phyloP scores from a whole-genome alignment of 2,113 vertebrate species.

The Vulpes vulpes region DNA sequence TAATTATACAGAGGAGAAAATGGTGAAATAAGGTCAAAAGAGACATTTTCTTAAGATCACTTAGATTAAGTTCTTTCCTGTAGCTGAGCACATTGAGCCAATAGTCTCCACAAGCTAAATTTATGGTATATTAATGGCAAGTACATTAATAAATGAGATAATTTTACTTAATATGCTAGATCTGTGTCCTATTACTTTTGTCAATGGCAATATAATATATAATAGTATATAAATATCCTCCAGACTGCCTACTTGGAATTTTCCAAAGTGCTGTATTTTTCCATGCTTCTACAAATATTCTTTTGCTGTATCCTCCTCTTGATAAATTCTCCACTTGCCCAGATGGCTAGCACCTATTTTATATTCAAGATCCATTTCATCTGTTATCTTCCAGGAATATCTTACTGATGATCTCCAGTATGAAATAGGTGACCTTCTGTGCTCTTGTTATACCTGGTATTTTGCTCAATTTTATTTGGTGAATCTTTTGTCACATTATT shows the following conservation, averaged over 20 bases:
- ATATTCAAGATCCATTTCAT: background rate
- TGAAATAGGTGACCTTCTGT: background rate
- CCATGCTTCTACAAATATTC: constrained; percentile 41
- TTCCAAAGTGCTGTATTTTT: background rate
- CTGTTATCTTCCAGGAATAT: background rate
- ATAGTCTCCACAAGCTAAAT: background rate
- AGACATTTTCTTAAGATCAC: background rate
- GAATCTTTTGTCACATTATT: background rate
- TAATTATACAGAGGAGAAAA: background rate
- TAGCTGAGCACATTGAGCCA: background rate
- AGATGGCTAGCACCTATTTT: background rate
- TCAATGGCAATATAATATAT: background rate
- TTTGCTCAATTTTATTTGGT: background rate
- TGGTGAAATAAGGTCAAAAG: background rate
- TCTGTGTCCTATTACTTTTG: background rate
- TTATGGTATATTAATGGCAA: background rate
- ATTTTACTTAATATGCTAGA: background rate
- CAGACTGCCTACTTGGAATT: background rate
- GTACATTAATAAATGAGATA: background rate
- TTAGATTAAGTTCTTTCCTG: background rate
- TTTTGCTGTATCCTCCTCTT: background rate
- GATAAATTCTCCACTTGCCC: background rate
- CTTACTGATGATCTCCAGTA: background rate
- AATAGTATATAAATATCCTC: background rate
- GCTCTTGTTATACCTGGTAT: background rate